These are phyloP conservation scores for Eurytoma adleriae DNA, from an alignment of 2,888 invertebrate genomes.

Conservation along the genomic window DNA sequence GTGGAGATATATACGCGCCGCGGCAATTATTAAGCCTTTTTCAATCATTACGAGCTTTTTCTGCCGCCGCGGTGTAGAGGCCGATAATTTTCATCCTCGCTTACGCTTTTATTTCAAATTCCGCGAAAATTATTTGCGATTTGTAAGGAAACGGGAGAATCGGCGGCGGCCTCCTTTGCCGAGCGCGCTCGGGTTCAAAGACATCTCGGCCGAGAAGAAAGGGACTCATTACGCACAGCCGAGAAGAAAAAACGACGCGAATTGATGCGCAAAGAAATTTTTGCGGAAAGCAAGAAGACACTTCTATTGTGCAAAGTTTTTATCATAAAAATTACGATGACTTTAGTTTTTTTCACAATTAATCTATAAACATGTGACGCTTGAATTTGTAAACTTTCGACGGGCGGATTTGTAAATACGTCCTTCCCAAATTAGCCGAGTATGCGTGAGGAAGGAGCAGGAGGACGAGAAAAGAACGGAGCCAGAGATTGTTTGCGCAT, in stretches of 20 bases:
- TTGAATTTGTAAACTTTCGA: too few species aligned
- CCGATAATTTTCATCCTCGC: constrained; percentile 28
- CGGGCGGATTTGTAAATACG: too few species aligned
- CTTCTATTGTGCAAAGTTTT: too few species aligned
- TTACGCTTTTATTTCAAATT: constrained; percentile 35
- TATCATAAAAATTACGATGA: too few species aligned
- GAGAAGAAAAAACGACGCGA: neutral
- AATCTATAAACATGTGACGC: too few species aligned
- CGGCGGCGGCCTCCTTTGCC: constrained; percentile 60
- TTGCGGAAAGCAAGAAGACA: too few species aligned
- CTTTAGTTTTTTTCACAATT: too few species aligned
- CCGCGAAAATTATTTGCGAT: constrained; percentile 48
- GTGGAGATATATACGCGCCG: too few species aligned
- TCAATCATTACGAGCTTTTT: constrained; percentile 24
- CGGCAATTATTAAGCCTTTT: constrained; percentile 2
- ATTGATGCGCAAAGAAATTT: too few species aligned
- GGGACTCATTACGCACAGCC: neutral
- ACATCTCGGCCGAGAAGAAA: neutral
- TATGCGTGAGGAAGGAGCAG: neutral
- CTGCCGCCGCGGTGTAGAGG: neutral
- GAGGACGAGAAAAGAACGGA: neutral
- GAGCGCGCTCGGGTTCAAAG: neutral
- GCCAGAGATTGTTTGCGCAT: constrained; percentile 22
- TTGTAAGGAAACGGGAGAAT: constrained; percentile 59
- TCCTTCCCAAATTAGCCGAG: neutral